Evolutionary conservation across 1,140 invertebrate genomes (phyloP).

Genomic region (Drosophila chauvacae): DNA sequence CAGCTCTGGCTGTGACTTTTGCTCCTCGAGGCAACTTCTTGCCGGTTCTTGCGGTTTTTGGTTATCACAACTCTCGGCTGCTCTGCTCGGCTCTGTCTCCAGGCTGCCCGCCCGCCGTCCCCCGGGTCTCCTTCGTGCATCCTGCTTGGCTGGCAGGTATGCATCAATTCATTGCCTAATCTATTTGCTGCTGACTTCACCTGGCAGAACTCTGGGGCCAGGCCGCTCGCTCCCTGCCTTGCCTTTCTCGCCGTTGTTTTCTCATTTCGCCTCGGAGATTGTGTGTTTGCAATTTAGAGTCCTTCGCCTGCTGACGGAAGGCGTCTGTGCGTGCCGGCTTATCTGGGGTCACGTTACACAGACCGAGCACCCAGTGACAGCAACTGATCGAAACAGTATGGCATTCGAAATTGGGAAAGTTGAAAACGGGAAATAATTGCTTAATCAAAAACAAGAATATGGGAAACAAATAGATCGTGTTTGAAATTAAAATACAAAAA

Average conservation of each 20-base stretch:
- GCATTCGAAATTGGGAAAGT: not conserved
- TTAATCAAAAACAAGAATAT: not conserved
- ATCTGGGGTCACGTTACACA: conserved; percentile 48
- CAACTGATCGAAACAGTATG: conserved; percentile 13
- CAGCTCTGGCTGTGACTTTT: conserved; percentile 55
- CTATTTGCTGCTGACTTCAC: conserved; percentile 71
- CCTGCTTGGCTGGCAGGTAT: conserved; percentile 68
- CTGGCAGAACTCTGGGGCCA: conserved; percentile 18
- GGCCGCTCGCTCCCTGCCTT: not conserved
- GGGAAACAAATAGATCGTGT: not conserved
- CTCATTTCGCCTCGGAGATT: conserved; percentile 31
- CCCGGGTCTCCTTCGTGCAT: conserved; percentile 3
- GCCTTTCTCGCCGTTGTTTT: conserved; percentile 13
- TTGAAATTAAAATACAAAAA: not conserved
- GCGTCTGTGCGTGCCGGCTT: conserved; percentile 75
- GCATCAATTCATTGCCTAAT: conserved; percentile 81
- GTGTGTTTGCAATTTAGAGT: conserved; percentile 65
- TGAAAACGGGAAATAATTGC: conserved; percentile 1
- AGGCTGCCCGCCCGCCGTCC: not conserved
- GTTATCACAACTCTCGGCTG: conserved; percentile 73
- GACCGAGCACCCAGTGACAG: conserved; percentile 10
- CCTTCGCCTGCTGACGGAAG: conserved; percentile 72
- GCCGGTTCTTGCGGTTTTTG: conserved; percentile 61
- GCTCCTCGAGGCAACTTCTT: conserved; percentile 62
- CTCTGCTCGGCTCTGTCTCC: conserved; percentile 5